These are phyloP conservation scores for Branchinecta lynchi DNA, from an alignment of 1,140 invertebrate species.

Conservation along the genomic window DNA sequence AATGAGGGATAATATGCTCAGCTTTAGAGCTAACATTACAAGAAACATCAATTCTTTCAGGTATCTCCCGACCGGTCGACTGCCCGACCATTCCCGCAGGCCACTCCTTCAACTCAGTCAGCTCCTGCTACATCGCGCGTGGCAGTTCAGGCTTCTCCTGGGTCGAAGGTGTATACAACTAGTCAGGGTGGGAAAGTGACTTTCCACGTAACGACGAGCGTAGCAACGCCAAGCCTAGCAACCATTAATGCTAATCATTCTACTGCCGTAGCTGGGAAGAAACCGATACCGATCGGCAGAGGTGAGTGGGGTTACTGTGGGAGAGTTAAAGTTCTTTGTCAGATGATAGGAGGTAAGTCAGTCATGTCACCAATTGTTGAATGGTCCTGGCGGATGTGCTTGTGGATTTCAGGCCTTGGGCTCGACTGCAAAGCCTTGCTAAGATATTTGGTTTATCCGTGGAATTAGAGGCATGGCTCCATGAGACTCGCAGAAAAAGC, in stretches of 20 bases:
- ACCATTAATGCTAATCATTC: constrained; percentile 16
- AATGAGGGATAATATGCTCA: no score
- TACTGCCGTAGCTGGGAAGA: constrained; percentile 30
- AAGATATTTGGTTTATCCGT: no score
- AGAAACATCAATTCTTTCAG: constrained; percentile 6
- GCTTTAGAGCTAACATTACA: no score
- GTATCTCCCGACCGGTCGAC: constrained; percentile 10
- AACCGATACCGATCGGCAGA: constrained; percentile 33
- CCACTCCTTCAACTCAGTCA: constrained; percentile 24
- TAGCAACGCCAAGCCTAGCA: constrained; percentile 22
- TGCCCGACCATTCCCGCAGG: neutral
- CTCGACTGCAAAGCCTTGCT: no score
- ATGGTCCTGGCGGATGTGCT: no score
- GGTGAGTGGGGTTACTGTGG: neutral
- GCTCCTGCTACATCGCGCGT: constrained; percentile 30
- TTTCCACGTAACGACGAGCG: constrained; percentile 30
- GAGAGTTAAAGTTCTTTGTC: no score
- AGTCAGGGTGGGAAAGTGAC: constrained; percentile 30
- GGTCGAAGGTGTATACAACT: constrained; percentile 30
- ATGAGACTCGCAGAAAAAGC: no score
- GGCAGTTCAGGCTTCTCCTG: constrained; percentile 29
- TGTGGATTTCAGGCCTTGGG: no score
- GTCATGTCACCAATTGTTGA: no score
- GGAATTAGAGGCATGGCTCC: no score
- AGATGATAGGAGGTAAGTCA: no score